Percentiles rank a stretch among this genome's conserved stretches.
These are phyloP conservation scores for Drosophila equinoxialis DNA, from an alignment of 1,140 invertebrate species.

Conservation along the genomic window DNA sequence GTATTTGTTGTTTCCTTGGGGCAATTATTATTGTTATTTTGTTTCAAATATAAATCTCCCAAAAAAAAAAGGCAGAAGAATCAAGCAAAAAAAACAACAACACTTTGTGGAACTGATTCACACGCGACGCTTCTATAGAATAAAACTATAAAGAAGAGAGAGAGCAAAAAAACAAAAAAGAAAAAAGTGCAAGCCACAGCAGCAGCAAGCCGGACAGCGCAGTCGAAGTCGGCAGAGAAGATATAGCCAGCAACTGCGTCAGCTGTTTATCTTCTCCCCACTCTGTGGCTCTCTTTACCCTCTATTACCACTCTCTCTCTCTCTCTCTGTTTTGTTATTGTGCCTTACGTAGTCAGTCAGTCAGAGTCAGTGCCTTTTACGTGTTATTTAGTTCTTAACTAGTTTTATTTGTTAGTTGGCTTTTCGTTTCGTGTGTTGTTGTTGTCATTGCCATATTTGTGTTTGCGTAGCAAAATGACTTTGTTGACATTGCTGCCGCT, in stretches of 20 bases:
- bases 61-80: conserved; percentile 17
- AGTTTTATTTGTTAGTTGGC: conserved; percentile 58
- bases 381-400: conserved; percentile 46
- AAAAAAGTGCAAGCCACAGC: conserved; percentile 69
- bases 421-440: conserved; percentile 33
- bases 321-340: not conserved
- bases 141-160: conserved; percentile 35
- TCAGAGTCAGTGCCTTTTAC: conserved; percentile 28
- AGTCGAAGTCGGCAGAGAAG: conserved; percentile 24
- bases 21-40: conserved; percentile 46
- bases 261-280: conserved; percentile 52
- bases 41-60: conserved; percentile 57
- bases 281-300: not conserved
- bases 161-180: not conserved
- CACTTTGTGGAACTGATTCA: conserved; percentile 53
- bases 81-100: conserved; percentile 8
- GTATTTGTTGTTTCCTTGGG: conserved; percentile 22
- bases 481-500: conserved; percentile 59
- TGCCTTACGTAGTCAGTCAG: conserved; percentile 45
- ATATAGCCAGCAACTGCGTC: conserved; percentile 44
- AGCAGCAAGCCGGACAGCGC: conserved; percentile 23
- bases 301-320: not conserved
- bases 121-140: conserved; percentile 51
- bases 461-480: conserved; percentile 50
- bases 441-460: conserved; percentile 58